Percentiles rank a stretch among this genome's conserved stretches.
Conservation (phyloP, 2,888 invertebrate species). For the Magallana nippona region DNA sequence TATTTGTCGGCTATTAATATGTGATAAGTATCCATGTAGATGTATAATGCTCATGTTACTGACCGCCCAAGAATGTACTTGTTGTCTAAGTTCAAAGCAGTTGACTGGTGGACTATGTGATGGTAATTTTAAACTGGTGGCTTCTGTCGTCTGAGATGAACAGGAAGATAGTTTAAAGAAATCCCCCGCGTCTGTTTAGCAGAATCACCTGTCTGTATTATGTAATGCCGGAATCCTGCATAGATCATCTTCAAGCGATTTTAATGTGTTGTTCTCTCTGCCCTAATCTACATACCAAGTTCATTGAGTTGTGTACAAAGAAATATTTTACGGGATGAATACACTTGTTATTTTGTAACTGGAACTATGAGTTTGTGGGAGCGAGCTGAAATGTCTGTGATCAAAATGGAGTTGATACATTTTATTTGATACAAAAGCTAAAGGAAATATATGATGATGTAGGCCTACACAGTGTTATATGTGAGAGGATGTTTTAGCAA, state of each 20-base stretch:
- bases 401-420: not conserved
- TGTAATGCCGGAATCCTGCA: conserved; percentile 1
- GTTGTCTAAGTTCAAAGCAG: not conserved
- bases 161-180: not conserved
- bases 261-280: conserved; percentile 3
- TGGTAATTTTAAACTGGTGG: conserved; percentile 15
- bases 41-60: not conserved
- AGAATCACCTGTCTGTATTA: conserved; percentile 14
- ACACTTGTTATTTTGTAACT: conserved; percentile 16
- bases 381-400: not conserved
- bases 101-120: conserved; percentile 11
- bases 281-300: conserved; percentile 19
- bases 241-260: conserved; percentile 16
- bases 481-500: not conserved
- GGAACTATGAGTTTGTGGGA: not conserved
- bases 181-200: not conserved
- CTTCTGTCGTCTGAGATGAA: conserved; percentile 6
- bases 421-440: not conserved
- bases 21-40: not conserved
- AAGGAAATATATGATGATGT: not conserved
- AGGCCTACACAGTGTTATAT: not conserved
- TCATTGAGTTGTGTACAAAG: conserved; percentile 33
- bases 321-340: conserved; percentile 17
- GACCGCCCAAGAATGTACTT: not conserved
- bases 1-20: not conserved